Conservation (phyloP, 1,140 invertebrate species). For the Halictus rubicundus region DNA sequence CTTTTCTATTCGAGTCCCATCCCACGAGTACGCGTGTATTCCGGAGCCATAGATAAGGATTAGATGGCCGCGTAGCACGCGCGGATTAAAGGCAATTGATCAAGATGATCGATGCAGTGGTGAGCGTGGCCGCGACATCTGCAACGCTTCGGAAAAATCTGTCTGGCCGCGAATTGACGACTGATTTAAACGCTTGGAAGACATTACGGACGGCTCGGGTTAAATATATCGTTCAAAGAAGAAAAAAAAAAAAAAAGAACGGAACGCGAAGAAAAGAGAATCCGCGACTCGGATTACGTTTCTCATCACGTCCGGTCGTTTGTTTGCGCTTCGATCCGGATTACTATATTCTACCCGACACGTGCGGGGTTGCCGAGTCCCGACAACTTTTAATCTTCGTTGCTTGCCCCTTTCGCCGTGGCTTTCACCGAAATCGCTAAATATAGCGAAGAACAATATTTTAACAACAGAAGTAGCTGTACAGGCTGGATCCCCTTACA, state of each 20-base stretch:
- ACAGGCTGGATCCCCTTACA: too few species aligned
- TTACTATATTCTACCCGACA: not conserved
- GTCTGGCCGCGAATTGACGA: not conserved
- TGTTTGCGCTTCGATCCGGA: not conserved
- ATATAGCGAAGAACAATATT: too few species aligned
- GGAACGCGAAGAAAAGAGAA: not conserved
- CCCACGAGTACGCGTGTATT: not conserved
- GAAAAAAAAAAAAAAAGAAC: constrained; percentile 1
- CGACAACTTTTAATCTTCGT: too few species aligned
- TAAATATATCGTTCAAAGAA: constrained; percentile 18
- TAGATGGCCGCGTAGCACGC: constrained; percentile 20
- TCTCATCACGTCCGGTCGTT: constrained; percentile 12
- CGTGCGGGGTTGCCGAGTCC: too few species aligned
- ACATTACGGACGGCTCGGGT: not conserved
- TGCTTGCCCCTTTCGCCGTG: too few species aligned
- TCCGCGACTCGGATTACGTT: constrained; percentile 20
- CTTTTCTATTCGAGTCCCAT: constrained; percentile 38
- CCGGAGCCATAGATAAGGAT: constrained; percentile 41
- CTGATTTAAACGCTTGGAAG: constrained; percentile 28
- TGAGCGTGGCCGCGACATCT: not conserved
- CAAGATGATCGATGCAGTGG: constrained; percentile 35
- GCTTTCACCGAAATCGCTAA: too few species aligned
- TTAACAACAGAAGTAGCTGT: too few species aligned
- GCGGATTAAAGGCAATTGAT: constrained; percentile 43
- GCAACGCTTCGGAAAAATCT: not conserved